Evolutionary conservation across 2,888 invertebrate species (phyloP), one percentile per base, ranked within the genome.

Genomic region (Caenorhabditis macrosperma): DNA sequence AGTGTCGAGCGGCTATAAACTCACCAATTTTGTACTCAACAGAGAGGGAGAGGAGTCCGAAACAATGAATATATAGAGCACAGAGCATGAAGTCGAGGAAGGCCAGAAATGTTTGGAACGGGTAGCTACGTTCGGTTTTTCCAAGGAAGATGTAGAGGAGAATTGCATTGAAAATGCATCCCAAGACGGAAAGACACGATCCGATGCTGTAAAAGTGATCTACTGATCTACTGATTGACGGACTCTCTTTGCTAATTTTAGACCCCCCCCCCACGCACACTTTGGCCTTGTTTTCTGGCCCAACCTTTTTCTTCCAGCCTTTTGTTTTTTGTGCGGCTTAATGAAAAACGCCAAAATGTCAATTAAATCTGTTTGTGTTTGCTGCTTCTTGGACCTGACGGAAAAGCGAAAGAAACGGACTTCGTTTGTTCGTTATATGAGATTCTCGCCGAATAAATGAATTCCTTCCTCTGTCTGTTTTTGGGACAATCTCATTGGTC

Each of bases 61-160:
- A 84, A 50, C 82, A 82, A 48, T 69, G 55, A 46, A 84, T 84
- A 44, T 82, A 84, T 30, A 84, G 78, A 26, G 74, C 76, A 74
- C 86, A 86, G n/a, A 86, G 67, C 79, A 84, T 78, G 41, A 84
- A 83, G 64, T 86, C 86, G 9, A 86, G 67, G 44, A 84, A 78
- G 12, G 86, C 84, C 26, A 86, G 67, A 48, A 83, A 84, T 12
- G 82, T 84, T 81, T 84, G 75, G 55, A 82, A 82, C 2, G 84
- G 82, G 46, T 78, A 81, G 20, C 55, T 50, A 44, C 75, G 33
- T 33, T 61, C 59, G 9, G 81, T 75, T 57, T 78, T 72, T 28
- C 52, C 44, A 6, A 82, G 30, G 46, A 87, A 84, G 17, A 84
- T 81, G 76, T 80, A 86, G 22, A 87, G 68, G 9, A 86, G 78